Percentiles rank a stretch among this genome's conserved stretches.
Evolutionary conservation across 2,888 invertebrate genomes (phyloP).

Genomic region (Melipona beecheii): DNA sequence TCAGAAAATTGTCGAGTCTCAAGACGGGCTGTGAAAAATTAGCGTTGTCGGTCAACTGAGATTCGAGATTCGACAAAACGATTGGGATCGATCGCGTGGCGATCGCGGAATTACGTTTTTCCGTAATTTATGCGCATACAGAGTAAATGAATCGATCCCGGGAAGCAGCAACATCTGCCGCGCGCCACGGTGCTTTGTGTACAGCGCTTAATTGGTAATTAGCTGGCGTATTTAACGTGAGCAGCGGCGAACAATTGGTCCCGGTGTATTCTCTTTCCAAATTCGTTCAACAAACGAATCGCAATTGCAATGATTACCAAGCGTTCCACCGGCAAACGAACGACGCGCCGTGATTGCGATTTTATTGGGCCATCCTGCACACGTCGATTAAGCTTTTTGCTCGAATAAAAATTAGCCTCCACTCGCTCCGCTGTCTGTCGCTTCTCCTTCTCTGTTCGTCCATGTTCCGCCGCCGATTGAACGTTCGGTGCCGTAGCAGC

Average conservation of each 20-base stretch:
- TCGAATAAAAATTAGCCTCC: slow-evolving; percentile 49
- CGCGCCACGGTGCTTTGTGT: slow-evolving; percentile 54
- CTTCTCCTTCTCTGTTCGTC: background rate
- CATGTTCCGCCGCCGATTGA: background rate
- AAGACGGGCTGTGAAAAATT: no score
- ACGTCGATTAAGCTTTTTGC: slow-evolving; percentile 59
- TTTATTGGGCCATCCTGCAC: slow-evolving; percentile 54
- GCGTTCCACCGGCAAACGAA: slow-evolving; percentile 24
- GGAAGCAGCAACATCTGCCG: slow-evolving; percentile 49
- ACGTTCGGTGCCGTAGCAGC: background rate
- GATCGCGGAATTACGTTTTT: slow-evolving; percentile 28
- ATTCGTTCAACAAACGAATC: slow-evolving; percentile 70
- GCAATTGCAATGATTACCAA: slow-evolving; percentile 63
- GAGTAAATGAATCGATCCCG: slow-evolving; percentile 61
- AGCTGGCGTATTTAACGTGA: slow-evolving; percentile 70
- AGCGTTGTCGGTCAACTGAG: background rate
- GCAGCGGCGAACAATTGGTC: slow-evolving; percentile 53
- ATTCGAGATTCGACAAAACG: background rate
- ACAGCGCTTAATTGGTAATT: slow-evolving; percentile 70
- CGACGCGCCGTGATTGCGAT: slow-evolving; percentile 58
- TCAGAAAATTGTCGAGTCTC: no score
- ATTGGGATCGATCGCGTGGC: background rate
- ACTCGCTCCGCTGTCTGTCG: background rate
- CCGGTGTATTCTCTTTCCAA: slow-evolving; percentile 58
- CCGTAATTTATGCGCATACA: slow-evolving; percentile 58